Conservation (phyloP, 2,888 invertebrate genomes). For the Lepetodrilus schrolli region DNA sequence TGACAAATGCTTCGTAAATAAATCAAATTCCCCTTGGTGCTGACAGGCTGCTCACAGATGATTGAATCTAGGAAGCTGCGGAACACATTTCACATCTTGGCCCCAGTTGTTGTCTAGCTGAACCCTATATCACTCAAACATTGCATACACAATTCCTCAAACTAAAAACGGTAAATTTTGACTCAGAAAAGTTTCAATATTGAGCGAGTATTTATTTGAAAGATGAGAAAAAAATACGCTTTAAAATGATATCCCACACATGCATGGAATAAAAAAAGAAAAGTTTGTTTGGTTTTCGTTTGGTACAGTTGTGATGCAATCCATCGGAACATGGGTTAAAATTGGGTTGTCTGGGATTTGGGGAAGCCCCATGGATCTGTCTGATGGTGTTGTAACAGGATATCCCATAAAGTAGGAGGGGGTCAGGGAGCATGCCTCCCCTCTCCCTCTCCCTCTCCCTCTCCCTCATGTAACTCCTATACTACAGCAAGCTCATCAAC, state of each 20-base stretch:
- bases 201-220: no score
- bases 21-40: slow-evolving; percentile 24
- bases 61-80: slow-evolving; percentile 21
- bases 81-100: slow-evolving; percentile 25
- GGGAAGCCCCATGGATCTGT: slow-evolving; percentile 26
- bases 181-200: no score
- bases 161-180: no score
- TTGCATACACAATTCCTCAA: not conserved
- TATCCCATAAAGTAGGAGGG: slow-evolving; percentile 24
- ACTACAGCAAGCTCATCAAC: not conserved
- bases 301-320: no score
- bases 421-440: not conserved
- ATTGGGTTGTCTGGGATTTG: slow-evolving; percentile 9
- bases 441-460: not conserved
- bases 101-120: slow-evolving; percentile 20
- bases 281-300: no score
- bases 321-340: slow-evolving; percentile 1
- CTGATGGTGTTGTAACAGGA: slow-evolving; percentile 25
- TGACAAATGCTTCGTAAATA: slow-evolving; percentile 27
- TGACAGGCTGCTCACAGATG: slow-evolving; percentile 22
- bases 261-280: no score
- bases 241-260: not conserved
- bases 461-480: not conserved
- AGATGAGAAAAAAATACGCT: not conserved
- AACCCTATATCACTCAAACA: slow-evolving; percentile 4